These are phyloP conservation scores for Nemotelus pantherinus DNA, from an alignment of 2,888 invertebrate species.

Conservation along the genomic window DNA sequence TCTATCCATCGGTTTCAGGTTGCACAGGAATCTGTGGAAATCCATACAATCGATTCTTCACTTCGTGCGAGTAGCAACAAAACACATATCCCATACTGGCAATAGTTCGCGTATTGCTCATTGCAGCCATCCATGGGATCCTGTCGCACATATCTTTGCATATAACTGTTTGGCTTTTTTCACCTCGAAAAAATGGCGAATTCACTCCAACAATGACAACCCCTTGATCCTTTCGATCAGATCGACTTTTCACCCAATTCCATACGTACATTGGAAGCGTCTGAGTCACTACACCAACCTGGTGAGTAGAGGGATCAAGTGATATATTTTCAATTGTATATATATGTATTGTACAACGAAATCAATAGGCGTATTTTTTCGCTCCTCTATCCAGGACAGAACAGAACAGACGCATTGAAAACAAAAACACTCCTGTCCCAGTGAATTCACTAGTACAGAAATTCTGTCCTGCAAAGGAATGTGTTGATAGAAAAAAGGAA, in stretches of 20 bases:
- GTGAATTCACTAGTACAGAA: too few species aligned
- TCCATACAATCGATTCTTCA: constrained; percentile 10
- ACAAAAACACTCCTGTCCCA: too few species aligned
- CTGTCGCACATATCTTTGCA: constrained; percentile 34
- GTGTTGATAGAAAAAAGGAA: neutral
- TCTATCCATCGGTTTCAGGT: too few species aligned
- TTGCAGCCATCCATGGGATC: constrained; percentile 16
- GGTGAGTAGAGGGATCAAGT: neutral
- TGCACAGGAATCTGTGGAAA: constrained; percentile 12
- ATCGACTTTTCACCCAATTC: constrained; percentile 12
- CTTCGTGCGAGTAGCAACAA: constrained; percentile 9
- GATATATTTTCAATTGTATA: neutral
- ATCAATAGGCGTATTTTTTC: too few species aligned
- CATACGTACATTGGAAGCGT: constrained; percentile 25
- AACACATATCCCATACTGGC: constrained; percentile 25
- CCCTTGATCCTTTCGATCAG: neutral
- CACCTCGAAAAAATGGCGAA: constrained; percentile 23
- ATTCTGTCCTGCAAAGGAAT: too few species aligned
- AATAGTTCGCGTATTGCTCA: constrained; percentile 28
- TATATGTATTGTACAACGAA: neutral
- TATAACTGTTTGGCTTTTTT: constrained; percentile 1
- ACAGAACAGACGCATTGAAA: too few species aligned
- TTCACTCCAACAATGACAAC: constrained; percentile 28
- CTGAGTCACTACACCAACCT: constrained; percentile 3
- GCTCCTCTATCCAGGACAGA: too few species aligned